Percentiles rank a stretch among this genome's conserved stretches.
Conservation (phyloP, 2,797 vertebrate genomes). For the Argentina silus region DNA sequence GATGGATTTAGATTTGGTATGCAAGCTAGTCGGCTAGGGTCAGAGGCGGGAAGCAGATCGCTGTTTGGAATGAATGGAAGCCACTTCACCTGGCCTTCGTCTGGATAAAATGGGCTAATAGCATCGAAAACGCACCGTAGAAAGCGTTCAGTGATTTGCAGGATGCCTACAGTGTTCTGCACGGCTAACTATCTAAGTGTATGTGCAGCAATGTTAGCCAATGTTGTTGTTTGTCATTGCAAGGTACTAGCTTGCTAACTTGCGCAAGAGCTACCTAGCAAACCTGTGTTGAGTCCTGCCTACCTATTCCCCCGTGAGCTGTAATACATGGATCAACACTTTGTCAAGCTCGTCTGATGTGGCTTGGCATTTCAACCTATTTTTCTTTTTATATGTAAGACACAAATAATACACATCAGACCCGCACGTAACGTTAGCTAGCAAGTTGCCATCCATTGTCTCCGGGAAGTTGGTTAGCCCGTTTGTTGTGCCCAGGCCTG, state of each 20-base stretch:
- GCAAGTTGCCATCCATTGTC: too few relatives aligned
- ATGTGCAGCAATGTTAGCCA: background rate
- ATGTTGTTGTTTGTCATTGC: background rate
- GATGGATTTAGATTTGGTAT: conserved; percentile 71
- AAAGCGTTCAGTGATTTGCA: background rate
- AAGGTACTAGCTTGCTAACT: background rate
- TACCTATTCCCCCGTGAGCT: too few relatives aligned
- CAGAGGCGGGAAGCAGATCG: conserved; percentile 68
- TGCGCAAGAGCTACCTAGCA: background rate
- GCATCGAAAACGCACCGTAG: accelerated
- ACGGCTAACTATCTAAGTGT: background rate
- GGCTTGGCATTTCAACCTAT: too few relatives aligned
- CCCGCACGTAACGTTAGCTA: too few relatives aligned
- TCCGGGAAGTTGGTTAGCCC: too few relatives aligned
- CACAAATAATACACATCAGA: too few relatives aligned
- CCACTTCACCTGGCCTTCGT: too few relatives aligned
- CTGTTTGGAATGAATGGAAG: conserved; percentile 57
- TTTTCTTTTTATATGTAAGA: too few relatives aligned
- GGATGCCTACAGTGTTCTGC: background rate
- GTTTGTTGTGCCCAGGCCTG: background rate
- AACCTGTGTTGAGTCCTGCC: background rate
- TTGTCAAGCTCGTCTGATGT: too few relatives aligned
- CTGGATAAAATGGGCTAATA: background rate
- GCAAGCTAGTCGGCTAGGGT: conserved; percentile 4
- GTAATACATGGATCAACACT: too few relatives aligned